Evolutionary conservation across 2,113 vertebrate genomes (phyloP).

Genomic region (Anas platyrhynchos): DNA sequence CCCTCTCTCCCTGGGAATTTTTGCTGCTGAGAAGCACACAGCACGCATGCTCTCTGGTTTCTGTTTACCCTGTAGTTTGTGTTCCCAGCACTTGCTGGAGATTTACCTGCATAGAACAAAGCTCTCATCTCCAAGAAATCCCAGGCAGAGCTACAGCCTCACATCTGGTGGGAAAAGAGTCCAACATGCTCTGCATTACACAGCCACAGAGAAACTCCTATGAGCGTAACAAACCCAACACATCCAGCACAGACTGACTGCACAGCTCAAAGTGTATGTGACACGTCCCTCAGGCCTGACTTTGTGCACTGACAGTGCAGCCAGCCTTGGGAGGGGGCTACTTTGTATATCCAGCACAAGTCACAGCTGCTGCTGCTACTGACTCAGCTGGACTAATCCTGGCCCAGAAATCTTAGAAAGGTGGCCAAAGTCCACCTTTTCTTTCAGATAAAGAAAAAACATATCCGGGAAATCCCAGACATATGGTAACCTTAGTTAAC

Average conservation of each 20-base stretch:
- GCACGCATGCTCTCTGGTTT: rapidly evolving
- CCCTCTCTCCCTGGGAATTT: not conserved
- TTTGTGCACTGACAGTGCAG: rapidly evolving
- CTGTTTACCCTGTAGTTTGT: not conserved
- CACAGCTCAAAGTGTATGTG: too few species aligned
- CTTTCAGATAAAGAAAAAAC: not conserved
- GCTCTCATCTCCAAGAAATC: not conserved
- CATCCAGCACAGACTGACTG: not conserved
- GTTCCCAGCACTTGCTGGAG: not conserved
- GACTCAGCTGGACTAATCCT: not conserved
- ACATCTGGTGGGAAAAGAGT: not conserved
- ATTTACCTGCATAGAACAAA: not conserved
- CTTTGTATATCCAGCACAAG: too few species aligned
- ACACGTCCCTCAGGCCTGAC: not conserved
- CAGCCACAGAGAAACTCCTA: not conserved
- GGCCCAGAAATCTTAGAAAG: not conserved
- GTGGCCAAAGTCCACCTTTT: not conserved
- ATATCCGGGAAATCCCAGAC: not conserved
- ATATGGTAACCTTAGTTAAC: not conserved
- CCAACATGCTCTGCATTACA: rapidly evolving
- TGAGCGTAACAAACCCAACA: not conserved
- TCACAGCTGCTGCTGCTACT: not conserved
- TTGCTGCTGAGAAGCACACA: not conserved
- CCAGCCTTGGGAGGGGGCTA: not conserved
- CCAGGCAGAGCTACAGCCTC: not conserved